These are phyloP conservation scores for Phylloscopus collybita DNA, from an alignment of 2,797 vertebrate species.

Conservation along the genomic window DNA sequence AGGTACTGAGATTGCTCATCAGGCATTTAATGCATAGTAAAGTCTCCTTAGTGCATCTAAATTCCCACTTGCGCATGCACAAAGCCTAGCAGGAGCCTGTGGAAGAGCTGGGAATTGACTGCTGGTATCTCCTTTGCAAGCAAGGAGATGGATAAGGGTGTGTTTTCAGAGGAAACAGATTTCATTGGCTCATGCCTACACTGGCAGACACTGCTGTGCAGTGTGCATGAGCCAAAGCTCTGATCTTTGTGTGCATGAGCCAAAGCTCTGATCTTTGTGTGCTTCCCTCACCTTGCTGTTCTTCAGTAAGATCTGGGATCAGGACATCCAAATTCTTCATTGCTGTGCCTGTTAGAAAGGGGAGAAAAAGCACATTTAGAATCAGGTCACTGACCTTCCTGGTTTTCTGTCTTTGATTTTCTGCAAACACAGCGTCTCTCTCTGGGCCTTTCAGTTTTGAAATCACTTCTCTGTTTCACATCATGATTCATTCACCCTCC, in stretches of 20 bases:
- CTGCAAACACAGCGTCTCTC: background rate
- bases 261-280: background rate
- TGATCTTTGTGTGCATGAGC: background rate
- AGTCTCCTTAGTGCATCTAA: background rate
- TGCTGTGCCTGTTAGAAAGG: background rate
- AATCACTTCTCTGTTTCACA: constrained; percentile 20
- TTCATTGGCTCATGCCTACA: background rate
- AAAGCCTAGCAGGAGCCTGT: background rate
- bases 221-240: background rate
- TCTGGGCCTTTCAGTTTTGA: background rate
- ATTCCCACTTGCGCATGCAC: background rate
- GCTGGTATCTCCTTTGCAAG: background rate
- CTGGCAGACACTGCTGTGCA: background rate
- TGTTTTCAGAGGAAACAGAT: background rate
- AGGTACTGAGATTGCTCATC: background rate
- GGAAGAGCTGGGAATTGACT: background rate
- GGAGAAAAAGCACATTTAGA: background rate
- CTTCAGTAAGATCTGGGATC: background rate
- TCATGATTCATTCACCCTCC: constrained; percentile 10
- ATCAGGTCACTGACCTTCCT: background rate
- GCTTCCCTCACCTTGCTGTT: constrained; percentile 41
- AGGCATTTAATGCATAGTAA: background rate
- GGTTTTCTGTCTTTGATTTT: background rate
- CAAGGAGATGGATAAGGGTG: background rate
- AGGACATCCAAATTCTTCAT: constrained; percentile 40